A percentile compares a stretch with the other conserved stretches of the same genome.
phyloP scores from a whole-genome alignment of 2,113 vertebrate genomes.

The Sialia sialis region DNA sequence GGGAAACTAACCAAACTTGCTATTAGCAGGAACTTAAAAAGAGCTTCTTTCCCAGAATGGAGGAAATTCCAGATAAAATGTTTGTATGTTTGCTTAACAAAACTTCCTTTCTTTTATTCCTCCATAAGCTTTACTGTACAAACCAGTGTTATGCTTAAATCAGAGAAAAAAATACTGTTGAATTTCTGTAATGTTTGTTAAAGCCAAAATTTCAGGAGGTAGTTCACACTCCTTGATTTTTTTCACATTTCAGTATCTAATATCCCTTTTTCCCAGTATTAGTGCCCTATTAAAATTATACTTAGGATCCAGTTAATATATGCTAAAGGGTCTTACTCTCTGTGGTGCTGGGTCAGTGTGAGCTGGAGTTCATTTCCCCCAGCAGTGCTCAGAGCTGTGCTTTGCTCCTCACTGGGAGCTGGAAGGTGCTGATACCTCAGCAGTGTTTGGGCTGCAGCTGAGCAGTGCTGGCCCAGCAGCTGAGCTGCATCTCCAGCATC shows the following conservation, averaged over 20 bases:
- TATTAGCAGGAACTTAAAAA: conserved; percentile 30
- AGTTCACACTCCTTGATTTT: background rate
- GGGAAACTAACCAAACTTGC: conserved; percentile 39
- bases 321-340: background rate
- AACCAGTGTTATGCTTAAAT: background rate
- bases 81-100: background rate
- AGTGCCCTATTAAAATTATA: background rate
- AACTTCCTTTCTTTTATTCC: background rate
- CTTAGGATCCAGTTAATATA: background rate
- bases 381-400: background rate
- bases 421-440: background rate
- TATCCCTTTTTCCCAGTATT: background rate
- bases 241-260: conserved; percentile 19
- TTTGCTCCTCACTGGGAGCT: background rate
- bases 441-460: background rate
- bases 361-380: background rate
- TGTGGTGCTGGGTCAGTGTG: background rate
- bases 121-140: background rate
- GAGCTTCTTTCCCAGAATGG: background rate
- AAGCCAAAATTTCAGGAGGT: background rate
- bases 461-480: background rate
- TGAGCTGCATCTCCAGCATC: background rate
- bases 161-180: background rate
- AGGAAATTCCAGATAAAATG: background rate
- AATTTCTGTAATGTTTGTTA: background rate